Evolutionary conservation across 1,140 invertebrate genomes (phyloP), one percentile per base, ranked within the genome.

Genomic region (Drosophila kurseongensis): DNA sequence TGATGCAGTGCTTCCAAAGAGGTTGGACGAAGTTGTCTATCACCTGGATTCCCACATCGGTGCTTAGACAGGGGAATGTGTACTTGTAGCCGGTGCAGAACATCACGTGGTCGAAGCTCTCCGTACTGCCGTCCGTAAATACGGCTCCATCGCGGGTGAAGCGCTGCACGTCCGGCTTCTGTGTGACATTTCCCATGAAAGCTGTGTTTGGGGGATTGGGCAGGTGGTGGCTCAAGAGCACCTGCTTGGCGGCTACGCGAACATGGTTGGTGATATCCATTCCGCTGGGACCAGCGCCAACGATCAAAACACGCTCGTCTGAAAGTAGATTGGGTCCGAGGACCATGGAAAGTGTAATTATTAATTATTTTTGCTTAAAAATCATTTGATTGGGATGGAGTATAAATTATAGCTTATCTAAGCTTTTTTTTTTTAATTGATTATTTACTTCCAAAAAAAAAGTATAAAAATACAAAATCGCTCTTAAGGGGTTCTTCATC

Each of bases 281-380:
- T 29, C 97, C 97, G n/a, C 97, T 98, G 6, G 97, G 96, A 7
- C 97, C 97, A 29, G 96, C 97, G 5, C 98, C 98, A 32, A 98
- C 92, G 29, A 98, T 95, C 0, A 97, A 93, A 0, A 98, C 97
- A 8, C 74, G 82, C 66, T 91, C 66, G 77, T 65, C 91, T 91
- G 55, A 6, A 44, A 29, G 8, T 12, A 40, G 38, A 40, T 40
- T 40, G 29, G 29, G 29, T 32, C 5, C 5, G 29, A 32, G 5
- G 29, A 32, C 5, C 29, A 32, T 6, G 7, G 7, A 7, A 32
- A 7, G 29, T 1, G 29, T 38, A 2, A 13, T 10, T 10, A 10
- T 38, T 38, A 1, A 38, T 38, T 38, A 1, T 32, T 7, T 32
- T 32, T 29, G 5, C 6, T 32, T 8, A 7, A 32, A 32, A 8